Percentiles rank a stretch among this genome's conserved stretches.
Evolutionary conservation across 2,888 invertebrate genomes (phyloP).

Genomic region (Philereme vetulata): DNA sequence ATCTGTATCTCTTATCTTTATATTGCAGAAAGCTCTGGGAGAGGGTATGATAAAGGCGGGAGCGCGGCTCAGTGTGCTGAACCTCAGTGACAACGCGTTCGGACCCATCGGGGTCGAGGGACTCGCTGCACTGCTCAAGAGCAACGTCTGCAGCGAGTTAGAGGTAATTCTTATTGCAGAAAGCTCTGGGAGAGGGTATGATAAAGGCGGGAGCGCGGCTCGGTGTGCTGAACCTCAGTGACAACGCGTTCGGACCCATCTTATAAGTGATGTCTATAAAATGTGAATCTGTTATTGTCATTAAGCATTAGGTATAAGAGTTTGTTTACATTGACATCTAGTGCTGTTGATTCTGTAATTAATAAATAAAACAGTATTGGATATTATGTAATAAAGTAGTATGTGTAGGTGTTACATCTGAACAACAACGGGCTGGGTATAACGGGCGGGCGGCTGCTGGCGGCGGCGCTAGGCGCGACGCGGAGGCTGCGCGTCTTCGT

Average conservation of each 20-base stretch:
- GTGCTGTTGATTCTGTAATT: neutral
- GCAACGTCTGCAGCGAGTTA: conserved; percentile 92
- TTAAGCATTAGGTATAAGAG: too few relatives aligned
- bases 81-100: conserved; percentile 98
- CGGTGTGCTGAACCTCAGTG: too few relatives aligned
- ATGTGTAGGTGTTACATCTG: conserved; percentile 87
- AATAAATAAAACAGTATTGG: neutral
- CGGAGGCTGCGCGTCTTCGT: conserved; percentile 92
- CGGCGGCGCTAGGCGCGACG: conserved; percentile 87
- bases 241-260: conserved; percentile 94
- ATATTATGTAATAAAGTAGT: neutral
- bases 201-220: too few relatives aligned
- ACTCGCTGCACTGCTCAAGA: conserved; percentile 91
- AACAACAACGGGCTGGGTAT: conserved; percentile 98
- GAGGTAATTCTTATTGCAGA: conserved; percentile 59
- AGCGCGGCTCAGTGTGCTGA: conserved; percentile 91
- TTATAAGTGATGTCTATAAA: too few relatives aligned
- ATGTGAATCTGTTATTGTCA: too few relatives aligned
- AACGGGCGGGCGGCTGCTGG: conserved; percentile 92
- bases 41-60: conserved; percentile 91
- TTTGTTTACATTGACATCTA: too few relatives aligned
- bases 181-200: too few relatives aligned
- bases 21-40: conserved; percentile 85
- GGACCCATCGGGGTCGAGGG: conserved; percentile 97
- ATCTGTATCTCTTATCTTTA: too few relatives aligned